A percentile compares a stretch with the other conserved stretches of the same genome.
Evolutionary conservation across 92 coral and sea anemone genomes (phyloP).

Genomic region (Epizoanthus ramosus): DNA sequence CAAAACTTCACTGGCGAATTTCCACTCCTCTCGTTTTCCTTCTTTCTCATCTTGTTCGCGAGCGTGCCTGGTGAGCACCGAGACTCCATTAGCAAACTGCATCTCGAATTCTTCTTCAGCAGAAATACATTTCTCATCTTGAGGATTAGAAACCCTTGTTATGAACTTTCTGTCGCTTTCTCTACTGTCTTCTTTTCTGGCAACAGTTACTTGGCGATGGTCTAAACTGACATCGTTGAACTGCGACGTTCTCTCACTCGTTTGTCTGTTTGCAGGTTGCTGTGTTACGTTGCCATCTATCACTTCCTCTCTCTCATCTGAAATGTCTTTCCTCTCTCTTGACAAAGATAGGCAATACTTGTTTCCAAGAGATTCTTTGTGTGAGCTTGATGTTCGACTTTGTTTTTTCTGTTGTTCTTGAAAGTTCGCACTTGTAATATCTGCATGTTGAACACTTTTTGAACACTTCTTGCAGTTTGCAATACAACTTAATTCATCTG

Average conservation of each 20-base stretch:
- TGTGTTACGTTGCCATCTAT: not conserved
- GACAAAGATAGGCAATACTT: not conserved
- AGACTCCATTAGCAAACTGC: conserved; percentile 28
- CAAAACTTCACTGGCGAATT: conserved; percentile 50
- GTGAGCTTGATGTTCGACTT: not conserved
- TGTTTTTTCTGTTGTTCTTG: not conserved
- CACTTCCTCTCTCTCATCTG: not conserved
- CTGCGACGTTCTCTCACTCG: not conserved
- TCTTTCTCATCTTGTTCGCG: conserved; percentile 32
- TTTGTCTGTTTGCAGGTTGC: not conserved
- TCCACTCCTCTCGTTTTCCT: conserved; percentile 45
- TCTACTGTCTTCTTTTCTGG: not conserved
- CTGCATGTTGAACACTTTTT: too few species aligned
- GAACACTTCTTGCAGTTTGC: not conserved
- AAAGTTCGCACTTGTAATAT: not conserved
- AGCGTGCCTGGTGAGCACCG: conserved; percentile 34
- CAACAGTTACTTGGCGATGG: too few species aligned
- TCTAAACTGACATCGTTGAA: too few species aligned
- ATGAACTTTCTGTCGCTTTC: not conserved
- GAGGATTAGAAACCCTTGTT: too few species aligned
- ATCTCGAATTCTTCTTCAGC: conserved; percentile 11
- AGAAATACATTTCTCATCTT: not conserved
- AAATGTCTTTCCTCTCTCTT: not conserved
- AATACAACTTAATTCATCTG: not conserved
- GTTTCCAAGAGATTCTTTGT: not conserved